Conservation (phyloP, 1,140 invertebrate genomes). For the Anoplolepis gracilipes region DNA sequence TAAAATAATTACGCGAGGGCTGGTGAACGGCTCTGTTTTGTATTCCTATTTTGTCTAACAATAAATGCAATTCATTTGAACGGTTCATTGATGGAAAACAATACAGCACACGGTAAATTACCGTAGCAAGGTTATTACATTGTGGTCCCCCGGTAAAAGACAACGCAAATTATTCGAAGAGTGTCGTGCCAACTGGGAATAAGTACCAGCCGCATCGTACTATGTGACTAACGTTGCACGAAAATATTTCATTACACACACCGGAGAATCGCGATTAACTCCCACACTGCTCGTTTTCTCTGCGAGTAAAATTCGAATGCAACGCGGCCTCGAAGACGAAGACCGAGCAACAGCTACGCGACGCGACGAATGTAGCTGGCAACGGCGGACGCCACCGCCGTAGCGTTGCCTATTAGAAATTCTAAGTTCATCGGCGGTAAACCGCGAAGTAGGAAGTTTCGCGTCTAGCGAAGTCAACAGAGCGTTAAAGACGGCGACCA, state of each 20-base stretch:
- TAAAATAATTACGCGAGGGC: background rate
- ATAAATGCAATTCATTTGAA: background rate
- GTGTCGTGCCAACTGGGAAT: conserved; percentile 66
- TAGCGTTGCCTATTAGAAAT: conserved; percentile 72
- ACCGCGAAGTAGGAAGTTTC: conserved; percentile 74
- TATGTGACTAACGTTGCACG: conserved; percentile 58
- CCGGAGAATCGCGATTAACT: conserved; percentile 40
- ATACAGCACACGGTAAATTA: background rate
- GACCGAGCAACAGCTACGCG: background rate
- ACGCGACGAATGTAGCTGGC: conserved; percentile 42
- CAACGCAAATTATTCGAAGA: conserved; percentile 46
- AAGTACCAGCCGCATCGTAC: conserved; percentile 60
- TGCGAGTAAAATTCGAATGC: conserved; percentile 57
- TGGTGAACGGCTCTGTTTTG: background rate
- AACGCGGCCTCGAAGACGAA: conserved; percentile 26
- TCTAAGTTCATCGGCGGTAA: conserved; percentile 74
- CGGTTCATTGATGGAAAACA: conserved; percentile 13
- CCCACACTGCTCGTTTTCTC: conserved; percentile 20
- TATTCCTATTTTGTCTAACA: background rate
- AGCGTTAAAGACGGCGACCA: conserved; percentile 62
- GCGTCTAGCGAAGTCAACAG: conserved; percentile 68
- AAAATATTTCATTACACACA: conserved; percentile 61
- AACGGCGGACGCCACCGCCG: conserved; percentile 47
- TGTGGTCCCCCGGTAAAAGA: conserved; percentile 60
- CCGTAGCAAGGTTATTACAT: conserved; percentile 18